Evolutionary conservation across 2,797 vertebrate genomes (phyloP).

Genomic region (Aldrovandia affinis): DNA sequence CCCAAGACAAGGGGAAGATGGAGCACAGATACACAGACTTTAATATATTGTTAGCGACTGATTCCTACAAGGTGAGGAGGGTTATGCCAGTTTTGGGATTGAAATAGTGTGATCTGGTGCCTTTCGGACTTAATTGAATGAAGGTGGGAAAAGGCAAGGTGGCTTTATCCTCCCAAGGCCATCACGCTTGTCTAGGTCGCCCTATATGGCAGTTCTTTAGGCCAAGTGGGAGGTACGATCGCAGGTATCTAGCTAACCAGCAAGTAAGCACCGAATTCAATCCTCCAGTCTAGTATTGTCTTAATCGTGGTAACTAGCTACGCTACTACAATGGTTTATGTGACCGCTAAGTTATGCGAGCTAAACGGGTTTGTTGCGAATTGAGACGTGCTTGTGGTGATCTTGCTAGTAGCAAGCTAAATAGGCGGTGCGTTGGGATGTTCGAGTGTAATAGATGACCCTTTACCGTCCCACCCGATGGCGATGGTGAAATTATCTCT

Average conservation of each 20-base stretch:
- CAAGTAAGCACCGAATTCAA: constrained; percentile 24
- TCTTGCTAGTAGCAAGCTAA: not conserved
- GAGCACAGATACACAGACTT: constrained; percentile 84
- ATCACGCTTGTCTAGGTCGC: constrained; percentile 49
- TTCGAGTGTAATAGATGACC: not conserved
- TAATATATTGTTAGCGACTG: constrained; percentile 90
- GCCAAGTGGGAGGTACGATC: constrained; percentile 53
- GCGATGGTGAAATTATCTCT: not conserved
- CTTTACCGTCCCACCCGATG: not conserved
- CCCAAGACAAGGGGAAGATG: constrained; percentile 77
- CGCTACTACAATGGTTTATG: not conserved
- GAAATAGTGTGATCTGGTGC: not conserved
- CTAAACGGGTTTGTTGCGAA: not conserved
- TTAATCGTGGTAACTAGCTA: not conserved
- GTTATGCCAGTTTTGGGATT: not conserved
- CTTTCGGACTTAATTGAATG: constrained; percentile 33
- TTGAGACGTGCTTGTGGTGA: constrained; percentile 7
- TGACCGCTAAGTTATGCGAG: not conserved
- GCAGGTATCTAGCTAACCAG: constrained; percentile 49
- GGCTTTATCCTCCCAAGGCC: constrained; percentile 73
- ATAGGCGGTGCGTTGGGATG: constrained; percentile 2
- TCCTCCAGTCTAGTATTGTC: not conserved
- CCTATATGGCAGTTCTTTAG: constrained; percentile 49
- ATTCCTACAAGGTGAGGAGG: constrained; percentile 90
- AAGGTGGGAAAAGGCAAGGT: constrained; percentile 66